Percentiles rank a stretch among this genome's conserved stretches.
Conservation (phyloP, 2,888 invertebrate species). For the Zhuqinia jingwanae region DNA sequence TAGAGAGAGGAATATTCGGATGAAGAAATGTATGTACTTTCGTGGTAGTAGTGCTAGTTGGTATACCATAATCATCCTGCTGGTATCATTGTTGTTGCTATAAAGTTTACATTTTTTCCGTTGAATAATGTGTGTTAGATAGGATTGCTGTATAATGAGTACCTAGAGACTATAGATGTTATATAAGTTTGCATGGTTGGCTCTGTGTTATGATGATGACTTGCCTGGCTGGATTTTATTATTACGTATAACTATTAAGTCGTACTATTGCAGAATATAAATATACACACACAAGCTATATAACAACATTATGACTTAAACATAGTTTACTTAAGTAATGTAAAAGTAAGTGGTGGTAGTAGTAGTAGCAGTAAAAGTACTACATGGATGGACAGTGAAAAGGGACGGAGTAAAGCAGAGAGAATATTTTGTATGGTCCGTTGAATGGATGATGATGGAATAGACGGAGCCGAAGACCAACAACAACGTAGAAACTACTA, state of each 20-base stretch:
- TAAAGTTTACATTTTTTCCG: neutral
- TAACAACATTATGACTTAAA: neutral
- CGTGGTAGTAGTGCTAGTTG: neutral
- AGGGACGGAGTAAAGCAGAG: conserved; percentile 3
- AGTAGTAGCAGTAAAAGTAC: too few species aligned
- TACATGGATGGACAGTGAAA: conserved; percentile 41
- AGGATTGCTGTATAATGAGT: too few species aligned
- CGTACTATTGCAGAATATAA: neutral
- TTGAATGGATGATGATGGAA: neutral
- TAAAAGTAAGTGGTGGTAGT: conserved; percentile 6
- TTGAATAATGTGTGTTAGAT: too few species aligned
- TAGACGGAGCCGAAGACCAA: too few species aligned
- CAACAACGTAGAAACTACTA: too few species aligned
- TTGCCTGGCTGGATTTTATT: neutral
- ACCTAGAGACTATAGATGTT: too few species aligned
- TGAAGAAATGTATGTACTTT: too few species aligned
- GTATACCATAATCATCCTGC: neutral
- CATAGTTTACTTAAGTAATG: neutral
- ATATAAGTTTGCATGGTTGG: too few species aligned
- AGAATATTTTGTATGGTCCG: too few species aligned
- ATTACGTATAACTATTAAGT: neutral
- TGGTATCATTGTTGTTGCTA: neutral
- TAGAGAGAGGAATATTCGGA: too few species aligned
- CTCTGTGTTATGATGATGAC: neutral
- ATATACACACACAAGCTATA: neutral